Base-by-base conservation (phyloP, 2,113 vertebrate genomes). In the Andinoacara biseriatus region DNA sequence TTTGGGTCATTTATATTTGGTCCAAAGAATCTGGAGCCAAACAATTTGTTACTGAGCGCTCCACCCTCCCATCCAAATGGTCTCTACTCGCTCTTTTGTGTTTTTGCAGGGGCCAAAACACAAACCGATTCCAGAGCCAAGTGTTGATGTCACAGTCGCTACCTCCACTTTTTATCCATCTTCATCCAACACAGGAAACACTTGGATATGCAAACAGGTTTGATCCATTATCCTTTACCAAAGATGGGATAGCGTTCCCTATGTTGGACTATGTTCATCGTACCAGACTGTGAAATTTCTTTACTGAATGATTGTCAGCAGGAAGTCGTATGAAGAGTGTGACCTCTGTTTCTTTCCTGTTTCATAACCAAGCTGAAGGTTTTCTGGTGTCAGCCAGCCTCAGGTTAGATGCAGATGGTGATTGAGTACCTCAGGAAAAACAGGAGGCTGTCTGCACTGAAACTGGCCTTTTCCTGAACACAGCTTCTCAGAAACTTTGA, bases 401-500 rank as follows among this genome's bases (percentile, higher is more conserved):
- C 65, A 29, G 65, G 24, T 49, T 17, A 52, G 17, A 52, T 31
- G 29, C 5, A 72, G 46, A 54, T 72, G 46, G 13, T 72, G 26
- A 54, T 72, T 72, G 26, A 72, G 65, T 52, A 46, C 43, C 20
- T 62, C 2, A 1, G 46, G 31, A 18, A 58, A 84, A 29, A 78
- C 22, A 54, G 18, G n/a, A 38, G 58, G 17, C 58, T 58, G 26
- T 18, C 76, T 78, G 52, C 46, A n/a, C 58, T 58, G 10, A 82
- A 29, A 22, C 20, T 62, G 49, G 52, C 59, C 38, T 65, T 46
- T 76, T 76, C 52, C 60, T 31, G 7, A 7, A 40, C 58, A 7
- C 17, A 59, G 29, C 78, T 76, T 76, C 67, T 58, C 58, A 17
- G 58, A 78, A 40, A 57, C 59, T 82, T 22, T 40, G 20, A 75